Percentiles rank a stretch among this genome's conserved stretches.
Conservation (phyloP, 2,888 invertebrate species). For the Thera britannica region DNA sequence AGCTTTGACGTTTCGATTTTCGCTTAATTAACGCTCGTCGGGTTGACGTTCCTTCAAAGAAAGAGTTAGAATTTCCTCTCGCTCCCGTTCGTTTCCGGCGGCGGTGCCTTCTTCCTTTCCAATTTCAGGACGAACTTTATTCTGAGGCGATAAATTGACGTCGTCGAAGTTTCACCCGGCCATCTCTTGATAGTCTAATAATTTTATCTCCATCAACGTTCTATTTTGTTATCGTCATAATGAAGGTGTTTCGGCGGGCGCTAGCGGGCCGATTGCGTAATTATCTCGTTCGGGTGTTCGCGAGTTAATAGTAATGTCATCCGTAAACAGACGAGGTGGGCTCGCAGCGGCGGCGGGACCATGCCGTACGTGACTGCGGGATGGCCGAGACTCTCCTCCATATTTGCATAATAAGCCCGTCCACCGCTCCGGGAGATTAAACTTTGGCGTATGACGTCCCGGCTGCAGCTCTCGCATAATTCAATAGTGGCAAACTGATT, state of each 20-base stretch:
- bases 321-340: conserved; percentile 33
- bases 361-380: conserved; percentile 70
- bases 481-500: conserved; percentile 83
- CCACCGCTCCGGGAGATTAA: conserved; percentile 79
- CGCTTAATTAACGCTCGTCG: conserved; percentile 80
- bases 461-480: conserved; percentile 76
- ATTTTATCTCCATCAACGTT: conserved; percentile 72
- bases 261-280: conserved; percentile 23
- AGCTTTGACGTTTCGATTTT: conserved; percentile 82
- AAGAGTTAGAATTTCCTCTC: conserved; percentile 73
- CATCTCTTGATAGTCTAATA: conserved; percentile 76
- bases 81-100: conserved; percentile 64
- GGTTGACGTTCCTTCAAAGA: conserved; percentile 59
- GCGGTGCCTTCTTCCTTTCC: conserved; percentile 62
- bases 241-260: conserved; percentile 55
- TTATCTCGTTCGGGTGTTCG: conserved; percentile 30
- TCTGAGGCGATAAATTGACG: conserved; percentile 72
- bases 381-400: conserved; percentile 71
- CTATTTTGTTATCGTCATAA: conserved; percentile 64
- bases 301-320: conserved; percentile 38
- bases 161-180: conserved; percentile 61
- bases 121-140: conserved; percentile 69
- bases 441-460: conserved; percentile 80
- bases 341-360: conserved; percentile 43
- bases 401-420: conserved; percentile 82